Conservation (phyloP, 2,113 vertebrate species). For the Stictonetta naevosa region DNA sequence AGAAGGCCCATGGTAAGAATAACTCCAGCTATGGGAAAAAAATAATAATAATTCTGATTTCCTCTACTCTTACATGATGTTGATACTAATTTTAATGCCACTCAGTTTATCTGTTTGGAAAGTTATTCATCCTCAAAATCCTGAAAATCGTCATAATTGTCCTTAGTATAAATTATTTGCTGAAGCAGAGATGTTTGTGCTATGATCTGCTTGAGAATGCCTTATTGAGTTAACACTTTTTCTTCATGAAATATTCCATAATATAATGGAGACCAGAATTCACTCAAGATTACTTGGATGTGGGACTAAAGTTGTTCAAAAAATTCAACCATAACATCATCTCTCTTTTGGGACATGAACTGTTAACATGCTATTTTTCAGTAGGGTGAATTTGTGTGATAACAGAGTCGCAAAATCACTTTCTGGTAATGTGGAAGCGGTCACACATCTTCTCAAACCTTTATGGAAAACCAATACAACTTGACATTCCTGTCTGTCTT, state of each 20-base stretch:
- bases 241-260: not conserved
- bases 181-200: not conserved
- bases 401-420: not conserved
- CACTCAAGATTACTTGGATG: not conserved
- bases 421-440: not conserved
- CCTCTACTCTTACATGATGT: not conserved
- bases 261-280: not conserved
- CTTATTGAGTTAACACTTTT: not conserved
- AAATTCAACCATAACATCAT: not conserved
- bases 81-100: not conserved
- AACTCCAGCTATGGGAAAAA: not conserved
- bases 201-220: not conserved
- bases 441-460: constrained; percentile 31
- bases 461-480: not conserved
- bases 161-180: not conserved
- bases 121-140: not conserved
- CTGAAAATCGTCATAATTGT: not conserved
- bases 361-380: not conserved
- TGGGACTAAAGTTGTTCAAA: not conserved
- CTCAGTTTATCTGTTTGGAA: not conserved
- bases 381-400: not conserved
- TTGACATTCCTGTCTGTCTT: constrained; percentile 61
- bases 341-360: not conserved
- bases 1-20: not conserved
- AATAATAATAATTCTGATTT: not conserved